Base-by-base conservation (phyloP, 2,888 invertebrate species). In the Spisula solida region DNA sequence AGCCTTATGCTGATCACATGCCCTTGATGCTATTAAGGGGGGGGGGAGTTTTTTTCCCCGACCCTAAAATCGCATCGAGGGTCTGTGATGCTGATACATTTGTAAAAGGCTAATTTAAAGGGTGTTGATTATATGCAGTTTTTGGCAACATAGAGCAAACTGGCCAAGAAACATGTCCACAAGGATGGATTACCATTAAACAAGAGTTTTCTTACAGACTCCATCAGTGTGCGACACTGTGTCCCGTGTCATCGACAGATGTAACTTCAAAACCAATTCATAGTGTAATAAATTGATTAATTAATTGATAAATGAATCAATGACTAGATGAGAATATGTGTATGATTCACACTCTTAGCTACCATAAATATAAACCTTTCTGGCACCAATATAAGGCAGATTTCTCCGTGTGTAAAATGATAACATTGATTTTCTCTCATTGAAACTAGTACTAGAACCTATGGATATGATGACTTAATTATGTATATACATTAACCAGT, bases 351-450 rank as follows among this genome's bases (percentile, higher is more conserved):
- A 6, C 51, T 16, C 41, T 12, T 1, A 51, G 51, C 51, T 66
- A 4, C 56, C 56, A 20, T 25, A 1, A 41, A 41, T 41, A 66
- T 25, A 25, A 25, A 66, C 25, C 60, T 25, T 66, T 66, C 60
- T 66, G 60, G 60, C 60, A 66, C 60, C 25, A 66, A 66, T 66
- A 66, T 66, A 25, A n/a, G 18, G 60, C 12, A 66, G 60, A 66
- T 66, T 25, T 66, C 60, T n/a, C 12, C 5, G 25, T 25, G 60
- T 25, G 25, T n/a, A n/a, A 66, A 66, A 66, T 66, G 25, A n/a
- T 66, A 41, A 66, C 60, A 66, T 66, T 66, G 60, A 66, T 66
- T 66, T 66, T 66, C 60, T 66, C 25, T 0, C 4, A n/a, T 25
- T n/a, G 60, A 66, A n/a, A n/a, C n/a, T n/a, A n/a, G 18, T 56